phyloP scores from a whole-genome alignment of 2,888 invertebrate genomes.

The Metalampra italica region DNA sequence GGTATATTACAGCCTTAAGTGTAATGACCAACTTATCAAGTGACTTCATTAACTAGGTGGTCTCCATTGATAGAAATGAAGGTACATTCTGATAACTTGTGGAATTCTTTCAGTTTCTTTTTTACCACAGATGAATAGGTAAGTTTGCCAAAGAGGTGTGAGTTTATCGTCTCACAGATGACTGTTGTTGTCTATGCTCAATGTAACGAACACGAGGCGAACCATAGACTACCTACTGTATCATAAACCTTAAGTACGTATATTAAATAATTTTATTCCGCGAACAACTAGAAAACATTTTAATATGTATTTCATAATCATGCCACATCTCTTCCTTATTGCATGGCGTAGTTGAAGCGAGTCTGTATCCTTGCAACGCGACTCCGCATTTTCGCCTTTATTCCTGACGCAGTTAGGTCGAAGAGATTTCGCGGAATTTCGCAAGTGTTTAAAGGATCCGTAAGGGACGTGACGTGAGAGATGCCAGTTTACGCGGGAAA shows the following conservation, averaged over 20 bases:
- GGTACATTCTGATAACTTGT: too few species aligned
- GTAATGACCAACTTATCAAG: too few species aligned
- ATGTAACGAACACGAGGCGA: too few species aligned
- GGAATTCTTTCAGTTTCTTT: too few species aligned
- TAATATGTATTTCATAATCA: conserved; percentile 49
- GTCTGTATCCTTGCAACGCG: not conserved
- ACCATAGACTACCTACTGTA: too few species aligned
- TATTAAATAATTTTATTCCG: conserved; percentile 31
- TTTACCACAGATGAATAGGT: too few species aligned
- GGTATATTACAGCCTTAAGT: too few species aligned
- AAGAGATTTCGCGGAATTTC: not conserved
- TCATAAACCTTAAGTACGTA: not conserved
- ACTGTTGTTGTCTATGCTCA: too few species aligned
- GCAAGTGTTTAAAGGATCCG: conserved; percentile 47
- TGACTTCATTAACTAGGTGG: too few species aligned
- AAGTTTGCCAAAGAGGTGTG: too few species aligned
- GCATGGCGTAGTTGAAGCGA: conserved; percentile 13
- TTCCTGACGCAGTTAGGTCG: not conserved
- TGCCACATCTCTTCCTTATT: conserved; percentile 51
- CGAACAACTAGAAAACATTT: conserved; percentile 35
- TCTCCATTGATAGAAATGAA: too few species aligned
- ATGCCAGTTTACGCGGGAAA: conserved; percentile 52
- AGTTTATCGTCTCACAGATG: too few species aligned
- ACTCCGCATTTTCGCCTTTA: conserved; percentile 17
- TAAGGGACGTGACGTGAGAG: conserved; percentile 47